phyloP scores from a whole-genome alignment of 2,113 vertebrate species.

The Nannospalax galili region DNA sequence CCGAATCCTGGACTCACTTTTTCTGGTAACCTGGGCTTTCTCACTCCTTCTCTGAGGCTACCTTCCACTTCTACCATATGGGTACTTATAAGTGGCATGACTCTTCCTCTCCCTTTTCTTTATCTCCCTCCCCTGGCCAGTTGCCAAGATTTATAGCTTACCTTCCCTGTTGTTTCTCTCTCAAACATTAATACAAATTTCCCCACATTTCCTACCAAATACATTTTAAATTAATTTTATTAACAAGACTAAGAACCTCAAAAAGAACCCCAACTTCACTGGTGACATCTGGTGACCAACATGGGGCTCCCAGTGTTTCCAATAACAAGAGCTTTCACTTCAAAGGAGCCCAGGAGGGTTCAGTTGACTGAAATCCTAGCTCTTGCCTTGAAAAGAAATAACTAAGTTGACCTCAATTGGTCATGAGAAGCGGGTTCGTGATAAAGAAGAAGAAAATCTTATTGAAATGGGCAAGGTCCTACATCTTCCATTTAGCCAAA shows the following conservation, averaged over 20 bases:
- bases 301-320: not conserved
- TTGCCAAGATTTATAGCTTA: not conserved
- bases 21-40: not conserved
- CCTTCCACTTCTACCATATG: not conserved
- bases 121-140: not conserved
- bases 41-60: not conserved
- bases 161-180: not conserved
- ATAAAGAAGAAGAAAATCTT: not conserved
- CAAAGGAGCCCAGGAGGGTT: not conserved
- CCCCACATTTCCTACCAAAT: not conserved
- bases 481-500: not conserved
- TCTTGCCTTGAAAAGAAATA: not conserved
- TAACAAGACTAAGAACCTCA: not conserved
- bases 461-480: not conserved
- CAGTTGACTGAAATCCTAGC: accelerated
- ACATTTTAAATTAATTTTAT: not conserved
- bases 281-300: not conserved
- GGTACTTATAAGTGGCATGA: not conserved
- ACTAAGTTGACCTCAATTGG: not conserved
- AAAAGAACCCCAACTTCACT: no score
- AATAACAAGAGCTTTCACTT: not conserved
- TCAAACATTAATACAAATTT: not conserved
- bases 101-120: not conserved
- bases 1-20: not conserved
- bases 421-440: accelerated